A percentile compares a stretch with the other conserved stretches of the same genome.
Conservation (phyloP, 2,797 vertebrate genomes). For the Tamandua tetradactyla region DNA sequence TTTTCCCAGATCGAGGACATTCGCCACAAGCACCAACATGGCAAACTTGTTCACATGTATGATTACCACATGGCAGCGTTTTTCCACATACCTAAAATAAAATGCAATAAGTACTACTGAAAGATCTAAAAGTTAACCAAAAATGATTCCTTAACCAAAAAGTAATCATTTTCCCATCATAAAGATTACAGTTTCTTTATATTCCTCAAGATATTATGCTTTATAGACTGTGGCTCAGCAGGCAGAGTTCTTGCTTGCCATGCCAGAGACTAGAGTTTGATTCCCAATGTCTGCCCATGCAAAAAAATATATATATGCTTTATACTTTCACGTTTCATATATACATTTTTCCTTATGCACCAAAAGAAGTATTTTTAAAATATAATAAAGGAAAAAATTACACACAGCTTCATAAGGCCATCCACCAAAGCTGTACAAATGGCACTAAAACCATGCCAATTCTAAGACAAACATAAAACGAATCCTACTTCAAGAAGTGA, state of each 20-base stretch:
- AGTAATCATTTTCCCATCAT: neutral
- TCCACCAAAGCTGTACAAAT: conserved; percentile 7
- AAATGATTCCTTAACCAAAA: conserved; percentile 21
- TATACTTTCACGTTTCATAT: neutral
- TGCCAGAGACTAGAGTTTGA: too few relatives aligned
- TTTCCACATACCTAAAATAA: conserved; percentile 90
- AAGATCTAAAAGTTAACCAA: conserved; percentile 25
- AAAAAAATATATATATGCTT: too few relatives aligned
- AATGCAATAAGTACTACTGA: conserved; percentile 20
- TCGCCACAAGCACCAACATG: conserved; percentile 92
- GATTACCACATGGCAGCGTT: conserved; percentile 92
- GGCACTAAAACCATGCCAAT: conserved; percentile 9
- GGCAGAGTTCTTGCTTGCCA: too few relatives aligned
- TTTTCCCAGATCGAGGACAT: conserved; percentile 94
- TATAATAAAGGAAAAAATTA: neutral
- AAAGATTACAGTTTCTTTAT: neutral
- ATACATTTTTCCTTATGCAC: neutral
- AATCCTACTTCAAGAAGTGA: conserved; percentile 12
- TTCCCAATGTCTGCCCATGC: too few relatives aligned
- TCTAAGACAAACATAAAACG: conserved; percentile 1
- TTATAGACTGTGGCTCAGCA: too few relatives aligned
- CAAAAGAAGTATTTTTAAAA: conserved; percentile 5
- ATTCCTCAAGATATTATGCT: neutral
- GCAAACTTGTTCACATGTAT: conserved; percentile 93
- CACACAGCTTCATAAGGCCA: neutral